phyloP scores from a whole-genome alignment of 2,888 invertebrate genomes.

The Sinelater perroti region DNA sequence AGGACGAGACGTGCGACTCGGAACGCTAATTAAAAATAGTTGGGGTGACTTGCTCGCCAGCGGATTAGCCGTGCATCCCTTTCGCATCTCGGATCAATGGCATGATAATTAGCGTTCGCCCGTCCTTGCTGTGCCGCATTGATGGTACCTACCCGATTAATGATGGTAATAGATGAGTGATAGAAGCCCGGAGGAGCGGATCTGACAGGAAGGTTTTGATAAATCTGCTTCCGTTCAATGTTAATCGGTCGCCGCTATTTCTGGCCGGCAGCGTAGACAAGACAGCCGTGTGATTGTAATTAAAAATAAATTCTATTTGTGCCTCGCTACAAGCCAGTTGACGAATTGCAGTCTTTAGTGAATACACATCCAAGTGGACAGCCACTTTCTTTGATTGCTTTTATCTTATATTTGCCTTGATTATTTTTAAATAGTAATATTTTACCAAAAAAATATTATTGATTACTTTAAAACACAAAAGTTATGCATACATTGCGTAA shows the following conservation, averaged over 20 bases:
- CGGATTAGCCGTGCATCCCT: constrained; percentile 25
- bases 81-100: constrained; percentile 32
- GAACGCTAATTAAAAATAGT: constrained; percentile 33
- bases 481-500: no score
- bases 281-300: constrained; percentile 16
- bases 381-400: no score
- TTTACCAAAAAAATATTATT: no score
- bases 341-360: no score
- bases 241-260: constrained; percentile 22
- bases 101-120: constrained; percentile 27
- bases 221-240: constrained; percentile 18
- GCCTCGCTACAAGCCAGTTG: no score
- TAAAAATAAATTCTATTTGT: constrained; percentile 14
- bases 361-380: no score
- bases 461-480: no score
- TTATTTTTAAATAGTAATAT: no score
- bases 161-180: constrained; percentile 29
- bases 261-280: constrained; percentile 3
- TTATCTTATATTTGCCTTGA: no score
- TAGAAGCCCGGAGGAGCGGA: constrained; percentile 13
- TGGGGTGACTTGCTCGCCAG: constrained; percentile 25
- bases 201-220: constrained; percentile 21
- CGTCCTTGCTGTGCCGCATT: constrained; percentile 24
- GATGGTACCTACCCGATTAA: constrained; percentile 30
- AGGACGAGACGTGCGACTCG: constrained; percentile 4